phyloP scores from a whole-genome alignment of 1,140 invertebrate genomes.

The Drosophila oshimai region DNA sequence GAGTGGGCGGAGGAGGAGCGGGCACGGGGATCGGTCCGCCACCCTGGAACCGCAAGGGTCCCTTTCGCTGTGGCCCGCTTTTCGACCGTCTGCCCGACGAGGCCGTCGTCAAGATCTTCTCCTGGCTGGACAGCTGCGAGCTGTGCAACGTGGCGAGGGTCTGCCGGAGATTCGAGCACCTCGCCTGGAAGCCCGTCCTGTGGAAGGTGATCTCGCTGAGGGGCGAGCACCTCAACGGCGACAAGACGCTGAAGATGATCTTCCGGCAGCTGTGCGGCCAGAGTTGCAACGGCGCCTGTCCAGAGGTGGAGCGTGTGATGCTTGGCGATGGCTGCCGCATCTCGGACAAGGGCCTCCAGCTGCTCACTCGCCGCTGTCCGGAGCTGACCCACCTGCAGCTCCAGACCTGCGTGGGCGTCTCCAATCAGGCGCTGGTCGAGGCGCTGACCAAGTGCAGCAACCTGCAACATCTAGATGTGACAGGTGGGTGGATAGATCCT shows the following conservation, averaged over 20 bases:
- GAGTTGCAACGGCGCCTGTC: slow-evolving; percentile 85
- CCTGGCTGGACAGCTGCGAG: slow-evolving; percentile 90
- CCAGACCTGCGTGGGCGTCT: slow-evolving; percentile 86
- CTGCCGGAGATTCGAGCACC: slow-evolving; percentile 90
- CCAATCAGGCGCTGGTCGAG: slow-evolving; percentile 80
- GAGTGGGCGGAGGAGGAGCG: slow-evolving; percentile 8
- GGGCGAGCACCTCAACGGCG: slow-evolving; percentile 87
- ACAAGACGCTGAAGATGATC: slow-evolving; percentile 87
- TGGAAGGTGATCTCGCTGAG: slow-evolving; percentile 89
- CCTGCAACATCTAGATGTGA: slow-evolving; percentile 89
- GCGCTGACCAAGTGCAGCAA: slow-evolving; percentile 86
- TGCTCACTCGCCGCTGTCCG: slow-evolving; percentile 88
- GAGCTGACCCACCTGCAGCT: slow-evolving; percentile 89
- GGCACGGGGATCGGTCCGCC: slow-evolving; percentile 60
- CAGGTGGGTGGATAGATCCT: slow-evolving; percentile 84
- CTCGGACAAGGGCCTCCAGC: slow-evolving; percentile 88
- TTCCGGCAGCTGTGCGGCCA: slow-evolving; percentile 85
- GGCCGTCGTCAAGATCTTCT: slow-evolving; percentile 86
- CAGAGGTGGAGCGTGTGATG: slow-evolving; percentile 87
- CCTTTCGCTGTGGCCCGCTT: slow-evolving; percentile 66
- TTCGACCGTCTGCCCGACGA: slow-evolving; percentile 85
- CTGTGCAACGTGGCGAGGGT: slow-evolving; percentile 91
- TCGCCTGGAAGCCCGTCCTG: slow-evolving; percentile 91
- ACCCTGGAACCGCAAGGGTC: slow-evolving; percentile 78
- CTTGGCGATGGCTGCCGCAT: slow-evolving; percentile 89